Conservation (phyloP, 1,140 invertebrate species). For the Papilio aristodemus region DNA sequence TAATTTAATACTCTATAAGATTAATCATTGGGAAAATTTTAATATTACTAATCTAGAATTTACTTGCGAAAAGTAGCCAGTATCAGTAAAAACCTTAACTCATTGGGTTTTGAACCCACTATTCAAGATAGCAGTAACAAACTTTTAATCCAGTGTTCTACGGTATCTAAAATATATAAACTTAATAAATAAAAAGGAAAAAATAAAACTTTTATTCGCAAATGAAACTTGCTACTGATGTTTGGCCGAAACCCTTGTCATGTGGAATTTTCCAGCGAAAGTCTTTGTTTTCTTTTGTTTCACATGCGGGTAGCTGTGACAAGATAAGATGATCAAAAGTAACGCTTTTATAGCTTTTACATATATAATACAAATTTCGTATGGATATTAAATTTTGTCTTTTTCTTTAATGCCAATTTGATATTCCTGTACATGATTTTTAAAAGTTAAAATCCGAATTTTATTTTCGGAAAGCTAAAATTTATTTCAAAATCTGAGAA, state of each 20-base stretch:
- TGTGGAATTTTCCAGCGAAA: constrained; percentile 16
- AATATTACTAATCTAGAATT: too few species aligned
- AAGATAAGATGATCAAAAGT: constrained; percentile 20
- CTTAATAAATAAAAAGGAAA: constrained; percentile 11
- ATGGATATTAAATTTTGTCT: too few species aligned
- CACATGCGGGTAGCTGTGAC: constrained; percentile 17
- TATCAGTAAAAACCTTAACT: too few species aligned
- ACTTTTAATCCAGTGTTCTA: background rate
- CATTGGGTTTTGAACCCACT: background rate
- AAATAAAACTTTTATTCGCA: background rate
- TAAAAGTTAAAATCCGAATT: too few species aligned
- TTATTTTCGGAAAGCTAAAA: too few species aligned
- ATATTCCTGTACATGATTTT: too few species aligned
- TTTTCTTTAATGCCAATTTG: too few species aligned
- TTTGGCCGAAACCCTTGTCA: constrained; percentile 18
- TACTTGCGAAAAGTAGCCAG: too few species aligned
- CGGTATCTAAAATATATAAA: constrained; percentile 1
- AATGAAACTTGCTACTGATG: constrained; percentile 13
- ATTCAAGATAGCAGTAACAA: background rate
- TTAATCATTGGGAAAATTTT: too few species aligned
- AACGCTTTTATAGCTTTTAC: background rate
- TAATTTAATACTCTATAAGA: background rate
- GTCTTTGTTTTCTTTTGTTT: constrained; percentile 16
- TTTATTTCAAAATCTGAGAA: too few species aligned
- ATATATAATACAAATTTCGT: too few species aligned